Evolutionary conservation across 2,888 invertebrate species (phyloP).

Genomic region (Callyntrura guangdongensis): DNA sequence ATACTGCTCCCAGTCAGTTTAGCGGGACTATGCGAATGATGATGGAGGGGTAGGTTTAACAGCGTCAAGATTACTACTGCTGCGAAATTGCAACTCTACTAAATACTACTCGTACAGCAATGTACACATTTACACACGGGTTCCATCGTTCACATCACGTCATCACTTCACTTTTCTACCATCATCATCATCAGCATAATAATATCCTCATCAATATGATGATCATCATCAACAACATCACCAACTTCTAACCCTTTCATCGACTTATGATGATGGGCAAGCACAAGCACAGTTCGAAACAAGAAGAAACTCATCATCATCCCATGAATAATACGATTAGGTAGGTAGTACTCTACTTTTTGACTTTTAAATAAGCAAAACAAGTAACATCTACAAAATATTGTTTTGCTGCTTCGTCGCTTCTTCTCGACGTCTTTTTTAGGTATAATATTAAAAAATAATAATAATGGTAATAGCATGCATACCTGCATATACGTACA

Average conservation of each 20-base stretch:
- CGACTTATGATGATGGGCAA: background rate
- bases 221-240: background rate
- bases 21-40: no score
- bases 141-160: slow-evolving; percentile 51
- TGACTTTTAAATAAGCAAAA: slow-evolving; percentile 48
- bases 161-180: background rate
- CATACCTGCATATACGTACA: no score
- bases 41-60: background rate
- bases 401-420: background rate
- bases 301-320: slow-evolving; percentile 7
- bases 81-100: no score
- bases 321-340: slow-evolving; percentile 43
- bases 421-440: slow-evolving; percentile 8
- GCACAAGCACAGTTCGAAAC: background rate
- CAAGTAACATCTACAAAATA: slow-evolving; percentile 8
- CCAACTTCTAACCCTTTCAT: background rate
- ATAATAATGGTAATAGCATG: background rate
- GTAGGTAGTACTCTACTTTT: slow-evolving; percentile 35
- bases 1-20: no score
- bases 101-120: background rate
- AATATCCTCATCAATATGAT: slow-evolving; percentile 38
- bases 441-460: background rate
- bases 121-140: background rate
- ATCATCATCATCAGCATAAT: slow-evolving; percentile 13
- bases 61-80: no score